Percentiles rank a stretch among this genome's conserved stretches.
Conservation (phyloP, 2,888 invertebrate genomes). For the Heteropelma amictum region DNA sequence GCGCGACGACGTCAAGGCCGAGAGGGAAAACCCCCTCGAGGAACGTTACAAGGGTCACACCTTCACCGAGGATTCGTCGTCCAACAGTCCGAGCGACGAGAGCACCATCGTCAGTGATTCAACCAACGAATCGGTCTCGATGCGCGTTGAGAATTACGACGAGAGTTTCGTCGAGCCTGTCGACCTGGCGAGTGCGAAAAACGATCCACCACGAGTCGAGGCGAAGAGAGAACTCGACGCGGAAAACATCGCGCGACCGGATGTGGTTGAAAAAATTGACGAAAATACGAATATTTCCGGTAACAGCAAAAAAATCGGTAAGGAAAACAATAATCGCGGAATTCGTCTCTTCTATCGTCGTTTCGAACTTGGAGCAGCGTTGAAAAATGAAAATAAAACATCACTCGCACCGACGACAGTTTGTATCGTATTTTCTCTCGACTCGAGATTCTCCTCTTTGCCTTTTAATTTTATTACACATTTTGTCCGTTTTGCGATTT, state of each 20-base stretch:
- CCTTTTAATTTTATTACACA: too few species aligned
- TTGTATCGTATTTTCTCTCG: neutral
- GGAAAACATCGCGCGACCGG: neutral
- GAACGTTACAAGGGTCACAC: constrained; percentile 29
- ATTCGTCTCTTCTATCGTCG: neutral
- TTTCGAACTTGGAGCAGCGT: neutral
- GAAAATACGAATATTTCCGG: neutral
- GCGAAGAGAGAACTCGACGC: neutral
- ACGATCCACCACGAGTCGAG: neutral
- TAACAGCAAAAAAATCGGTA: constrained; percentile 7
- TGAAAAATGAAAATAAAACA: constrained; percentile 4
- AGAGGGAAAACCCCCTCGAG: constrained; percentile 10
- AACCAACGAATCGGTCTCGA: constrained; percentile 23
- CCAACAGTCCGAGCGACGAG: constrained; percentile 40
- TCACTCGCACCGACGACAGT: neutral
- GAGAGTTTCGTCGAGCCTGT: neutral
- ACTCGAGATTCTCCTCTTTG: too few species aligned
- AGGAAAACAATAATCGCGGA: neutral
- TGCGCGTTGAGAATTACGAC: constrained; percentile 20
- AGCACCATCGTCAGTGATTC: constrained; percentile 24
- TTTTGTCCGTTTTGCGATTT: too few species aligned
- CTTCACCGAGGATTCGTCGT: constrained; percentile 34
- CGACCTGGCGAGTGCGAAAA: neutral
- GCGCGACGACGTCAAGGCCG: neutral
- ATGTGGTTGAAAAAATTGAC: neutral